Conservation (phyloP, 2,113 vertebrate species). For the Tricholaema leucomelas region DNA sequence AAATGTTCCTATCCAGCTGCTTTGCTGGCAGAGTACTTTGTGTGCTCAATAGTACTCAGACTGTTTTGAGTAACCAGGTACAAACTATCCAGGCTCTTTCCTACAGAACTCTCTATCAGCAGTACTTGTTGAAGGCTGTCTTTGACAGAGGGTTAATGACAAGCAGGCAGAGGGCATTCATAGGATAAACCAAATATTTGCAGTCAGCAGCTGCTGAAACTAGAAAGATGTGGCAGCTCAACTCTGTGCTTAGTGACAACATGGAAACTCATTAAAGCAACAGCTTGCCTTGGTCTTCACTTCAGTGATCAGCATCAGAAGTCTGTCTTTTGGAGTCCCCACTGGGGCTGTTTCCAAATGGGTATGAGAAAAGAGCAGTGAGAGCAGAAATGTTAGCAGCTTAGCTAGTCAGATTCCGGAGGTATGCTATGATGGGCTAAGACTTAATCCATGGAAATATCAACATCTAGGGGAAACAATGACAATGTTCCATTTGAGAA, state of each 20-base stretch:
- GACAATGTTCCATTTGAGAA: neutral
- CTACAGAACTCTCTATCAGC: neutral
- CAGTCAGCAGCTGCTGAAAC: neutral
- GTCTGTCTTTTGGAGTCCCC: neutral
- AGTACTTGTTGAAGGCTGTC: neutral
- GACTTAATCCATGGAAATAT: neutral
- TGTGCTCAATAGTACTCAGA: neutral
- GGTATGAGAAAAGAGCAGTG: neutral
- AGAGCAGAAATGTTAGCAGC: neutral
- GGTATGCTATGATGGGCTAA: neutral
- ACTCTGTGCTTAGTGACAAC: neutral
- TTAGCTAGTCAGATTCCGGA: neutral
- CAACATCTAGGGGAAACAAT: neutral
- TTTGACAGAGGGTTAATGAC: neutral
- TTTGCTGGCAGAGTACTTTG: neutral
- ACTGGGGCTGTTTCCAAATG: neutral
- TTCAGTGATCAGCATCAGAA: neutral
- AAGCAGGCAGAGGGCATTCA: neutral
- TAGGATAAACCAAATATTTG: neutral
- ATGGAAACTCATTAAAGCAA: neutral
- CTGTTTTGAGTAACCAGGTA: neutral
- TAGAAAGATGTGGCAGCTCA: neutral
- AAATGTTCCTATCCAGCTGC: neutral
- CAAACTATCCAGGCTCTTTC: neutral
- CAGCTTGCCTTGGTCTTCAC: neutral